Evolutionary conservation across 1,140 invertebrate genomes (phyloP), one percentile per base, ranked within the genome.

Genomic region (Lordiphosa stackelbergi): DNA sequence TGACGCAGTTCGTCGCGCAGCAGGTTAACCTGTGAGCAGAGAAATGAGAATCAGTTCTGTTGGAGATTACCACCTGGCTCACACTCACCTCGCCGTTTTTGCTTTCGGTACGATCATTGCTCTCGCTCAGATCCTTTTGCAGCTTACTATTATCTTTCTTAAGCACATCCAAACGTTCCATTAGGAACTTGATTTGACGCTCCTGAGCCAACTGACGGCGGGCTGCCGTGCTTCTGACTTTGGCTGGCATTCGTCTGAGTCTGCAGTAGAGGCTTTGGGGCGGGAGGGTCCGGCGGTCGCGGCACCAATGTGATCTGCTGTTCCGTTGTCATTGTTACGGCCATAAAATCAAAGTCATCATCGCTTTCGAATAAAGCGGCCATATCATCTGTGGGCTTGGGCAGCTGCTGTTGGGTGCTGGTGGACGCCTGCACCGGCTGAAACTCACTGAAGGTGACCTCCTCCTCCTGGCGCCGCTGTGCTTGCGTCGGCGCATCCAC

Each of bases 1-100:
- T 87, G 77, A 10, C 62, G 79, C 8, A 87, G 38, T 37, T 87
- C 81, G 53, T 84, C 74, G 4, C 85, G 81, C 1, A 87, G 57
- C n/a, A 86, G 22, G n/a, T 56, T 59, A 1, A 69, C 63, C 81
- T 85, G 12, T 13, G 34, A 53, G 43, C 0, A 41, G 16, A n/a
- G 5, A 28, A 42, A 28, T 53, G n/a, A 10, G n/a, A 6, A 24
- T 8, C 37, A 31, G 13, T 8, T 31, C 0, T 10, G 1, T 4
- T 3, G n/a, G 5, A 5, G 9, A 19, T 28, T 13, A 34, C 10
- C 11, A 31, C 5, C 1, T 10, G n/a, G 10, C 28, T 6, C 12
- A 12, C n/a, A 64, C 62, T 31, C n/a, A 86, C 79, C 69, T 87
- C 85, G 10, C 85, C 85, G 36, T 69, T 60, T 19, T 79, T 86